phyloP scores from a whole-genome alignment of 2,888 invertebrate genomes.

The Rhagonycha fulva region DNA sequence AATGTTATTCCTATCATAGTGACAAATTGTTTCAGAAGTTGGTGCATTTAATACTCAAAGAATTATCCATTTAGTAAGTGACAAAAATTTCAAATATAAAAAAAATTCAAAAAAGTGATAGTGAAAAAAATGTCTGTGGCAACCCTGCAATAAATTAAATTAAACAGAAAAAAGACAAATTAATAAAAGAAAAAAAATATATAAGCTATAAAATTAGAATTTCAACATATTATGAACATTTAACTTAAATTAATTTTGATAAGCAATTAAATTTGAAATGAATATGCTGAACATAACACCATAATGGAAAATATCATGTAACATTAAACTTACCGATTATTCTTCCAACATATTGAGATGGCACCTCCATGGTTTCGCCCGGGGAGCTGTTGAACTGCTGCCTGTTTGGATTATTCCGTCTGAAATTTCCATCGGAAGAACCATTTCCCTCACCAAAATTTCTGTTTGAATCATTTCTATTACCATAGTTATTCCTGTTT shows the following conservation, averaged over 20 bases:
- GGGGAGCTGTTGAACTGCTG: not conserved
- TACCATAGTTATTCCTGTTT: not conserved
- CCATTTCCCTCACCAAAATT: not conserved
- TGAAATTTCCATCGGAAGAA: not conserved
- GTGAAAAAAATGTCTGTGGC: too few species aligned
- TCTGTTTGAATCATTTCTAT: not conserved
- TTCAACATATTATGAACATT: too few species aligned
- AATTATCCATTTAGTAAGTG: too few species aligned
- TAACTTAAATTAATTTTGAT: not conserved
- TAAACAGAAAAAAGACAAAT: too few species aligned
- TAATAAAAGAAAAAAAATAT: too few species aligned
- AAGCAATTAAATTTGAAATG: not conserved
- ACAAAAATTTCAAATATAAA: too few species aligned
- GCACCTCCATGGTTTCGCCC: not conserved
- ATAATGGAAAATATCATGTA: not conserved
- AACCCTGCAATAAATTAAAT: too few species aligned
- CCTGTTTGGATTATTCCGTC: not conserved
- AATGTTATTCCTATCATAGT: too few species aligned
- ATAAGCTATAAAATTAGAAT: too few species aligned
- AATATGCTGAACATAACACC: not conserved
- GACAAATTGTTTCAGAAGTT: too few species aligned
- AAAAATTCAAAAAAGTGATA: too few species aligned
- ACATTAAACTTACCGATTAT: not conserved
- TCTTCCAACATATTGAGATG: not conserved
- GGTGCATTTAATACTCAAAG: too few species aligned